Evolutionary conservation across 2,888 invertebrate species (phyloP).

Genomic region (Cylindroiulus punctatus): DNA sequence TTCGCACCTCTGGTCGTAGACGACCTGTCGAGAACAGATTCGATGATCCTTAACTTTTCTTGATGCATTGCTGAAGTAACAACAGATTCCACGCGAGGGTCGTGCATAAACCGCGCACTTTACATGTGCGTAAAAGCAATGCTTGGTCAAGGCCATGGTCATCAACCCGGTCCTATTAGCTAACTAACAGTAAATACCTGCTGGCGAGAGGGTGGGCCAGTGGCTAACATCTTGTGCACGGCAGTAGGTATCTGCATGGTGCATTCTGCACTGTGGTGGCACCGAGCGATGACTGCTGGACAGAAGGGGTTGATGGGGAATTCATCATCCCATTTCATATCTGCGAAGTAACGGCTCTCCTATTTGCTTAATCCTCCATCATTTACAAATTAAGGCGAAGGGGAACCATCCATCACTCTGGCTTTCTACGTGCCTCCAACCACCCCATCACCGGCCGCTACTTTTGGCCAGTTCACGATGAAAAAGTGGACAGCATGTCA

Average conservation of each 20-base stretch:
- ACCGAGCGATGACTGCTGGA: slow-evolving; percentile 1
- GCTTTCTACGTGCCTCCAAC: background rate
- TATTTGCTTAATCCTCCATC: slow-evolving; percentile 30
- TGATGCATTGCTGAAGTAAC: background rate
- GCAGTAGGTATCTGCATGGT: slow-evolving; percentile 35
- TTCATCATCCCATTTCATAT: slow-evolving; percentile 45
- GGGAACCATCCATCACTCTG: slow-evolving; percentile 11
- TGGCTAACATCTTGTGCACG: background rate
- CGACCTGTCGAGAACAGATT: no score
- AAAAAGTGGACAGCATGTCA: background rate
- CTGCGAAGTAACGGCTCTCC: background rate
- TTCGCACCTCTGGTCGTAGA: no score
- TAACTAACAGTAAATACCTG: slow-evolving; percentile 30
- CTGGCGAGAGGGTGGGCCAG: slow-evolving; percentile 5
- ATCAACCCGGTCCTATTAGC: slow-evolving; percentile 14
- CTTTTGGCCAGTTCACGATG: background rate
- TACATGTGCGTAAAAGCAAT: background rate
- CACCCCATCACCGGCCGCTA: background rate
- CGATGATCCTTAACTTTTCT: background rate
- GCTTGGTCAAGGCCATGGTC: slow-evolving; percentile 26
- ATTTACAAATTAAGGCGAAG: slow-evolving; percentile 43
- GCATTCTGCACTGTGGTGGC: slow-evolving; percentile 21
- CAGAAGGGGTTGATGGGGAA: slow-evolving; percentile 41
- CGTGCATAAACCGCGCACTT: slow-evolving; percentile 32
- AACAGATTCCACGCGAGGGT: background rate